Evolutionary conservation across 2,113 vertebrate species (phyloP), one percentile per base, ranked within the genome.

Genomic region (Microtus oregoni): DNA sequence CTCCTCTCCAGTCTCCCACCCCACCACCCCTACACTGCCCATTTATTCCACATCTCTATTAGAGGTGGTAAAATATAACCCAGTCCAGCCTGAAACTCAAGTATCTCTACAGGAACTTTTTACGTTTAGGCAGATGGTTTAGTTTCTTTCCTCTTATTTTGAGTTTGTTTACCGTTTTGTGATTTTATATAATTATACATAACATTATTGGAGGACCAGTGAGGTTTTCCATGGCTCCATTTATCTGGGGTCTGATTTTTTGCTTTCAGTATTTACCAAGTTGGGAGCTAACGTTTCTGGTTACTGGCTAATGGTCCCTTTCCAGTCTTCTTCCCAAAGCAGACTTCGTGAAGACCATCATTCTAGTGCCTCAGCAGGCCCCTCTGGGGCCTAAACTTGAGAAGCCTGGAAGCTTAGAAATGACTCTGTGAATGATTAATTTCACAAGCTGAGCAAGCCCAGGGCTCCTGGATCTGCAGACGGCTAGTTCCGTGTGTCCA

Each of bases 151-250:
- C 61, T 89, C 85, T 77, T 93, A 44, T 91, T 94, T 82, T 86
- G 61, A 92, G 22, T 89, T 95, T 65, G 72, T 93, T 97, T 91
- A 89, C 12, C 44, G 89, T 67, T 92, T 95, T 87, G 50, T 81
- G 88, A 89, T 78, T 95, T 92, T 89, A 50, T 91, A 50, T 90
- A 89, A 41, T 96, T 96, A 88, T 30, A 68, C 15, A 41, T 87
- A 97, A 87, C 19, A 63, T 85, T 96, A 86, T 50, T 28, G 86
- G 82, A 91, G 41, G 32, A 50, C n/a, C 32, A 89, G 65, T 61
- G 12, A 0, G 0, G 87, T 50, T 96, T 90, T 61, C 1, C 50
- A 1, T 78, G 89, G 67, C 55, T 73, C 17, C 24, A 61, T 75
- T 22, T 89, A 81, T 35, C 63, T 96, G 82, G 82, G 82, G 26